Base-by-base conservation (phyloP, 2,797 vertebrate genomes). In the Acomys russatus region DNA sequence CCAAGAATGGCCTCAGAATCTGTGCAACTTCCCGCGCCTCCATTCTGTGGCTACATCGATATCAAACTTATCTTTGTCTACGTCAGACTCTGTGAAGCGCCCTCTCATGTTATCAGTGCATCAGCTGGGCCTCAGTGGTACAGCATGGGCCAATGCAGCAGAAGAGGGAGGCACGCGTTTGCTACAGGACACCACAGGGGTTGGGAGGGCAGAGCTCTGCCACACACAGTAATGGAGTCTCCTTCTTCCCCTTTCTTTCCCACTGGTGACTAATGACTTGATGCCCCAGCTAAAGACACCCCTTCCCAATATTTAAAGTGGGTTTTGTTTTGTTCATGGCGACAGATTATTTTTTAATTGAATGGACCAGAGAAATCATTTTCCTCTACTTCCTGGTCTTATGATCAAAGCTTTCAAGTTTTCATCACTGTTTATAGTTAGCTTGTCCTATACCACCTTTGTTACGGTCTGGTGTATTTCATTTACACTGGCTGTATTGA, bases 41-140 rank as follows among this genome's bases (percentile, higher is more conserved):
- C 77, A 56, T n/a, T 74, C 23, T 76, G 15, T 51, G 35, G n/a
- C 2, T 99, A 99, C 97, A 98, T 99, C 97, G 99, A 99, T 98
- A 99, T 99, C 95, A 99, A 99, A 90, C 98, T 99, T 82, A 99
- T 99, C 64, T 99, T 99, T 97, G 99, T 99, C 98, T 99, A 99
- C 18, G 99, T 99, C 96, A 8, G 99, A 99, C 89, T 99, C 99
- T 76, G 99, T 99, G 98, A 99, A 99, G 97, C 99, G 99, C 97
- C 99, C 99, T 59, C 99, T 96, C 35, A 95, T 99, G 99, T 97
- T 99, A 97, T 99, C 99, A 0, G 99, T 99, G 98, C 96, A 99
- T 99, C 97, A 99, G 99, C 97, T 99, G 99, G 1, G 99, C 99
- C 25, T 99, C 99, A 0, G 99, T 99, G 96, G 99, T 99, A 84